Evolutionary conservation across 2,113 vertebrate species (phyloP).

Genomic region (Tringa solitaria): DNA sequence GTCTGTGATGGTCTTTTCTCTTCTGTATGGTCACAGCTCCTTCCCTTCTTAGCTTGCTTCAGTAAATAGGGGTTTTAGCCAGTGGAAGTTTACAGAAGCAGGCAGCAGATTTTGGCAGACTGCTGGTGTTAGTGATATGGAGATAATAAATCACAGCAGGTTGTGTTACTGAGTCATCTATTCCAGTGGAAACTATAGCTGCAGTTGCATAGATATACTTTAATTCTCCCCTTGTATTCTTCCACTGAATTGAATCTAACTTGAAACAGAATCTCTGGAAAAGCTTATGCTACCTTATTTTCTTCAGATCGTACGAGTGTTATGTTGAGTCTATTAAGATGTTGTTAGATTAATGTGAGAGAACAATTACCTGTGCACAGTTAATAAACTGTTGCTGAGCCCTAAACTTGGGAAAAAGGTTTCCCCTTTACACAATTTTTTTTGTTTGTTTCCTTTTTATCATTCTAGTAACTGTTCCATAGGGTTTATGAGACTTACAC

Average conservation of each 20-base stretch:
- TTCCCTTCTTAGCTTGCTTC: not conserved
- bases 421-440: not conserved
- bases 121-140: not conserved
- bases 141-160: conserved; percentile 38
- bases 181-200: conserved; percentile 51
- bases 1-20: not conserved
- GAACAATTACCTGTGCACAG: not conserved
- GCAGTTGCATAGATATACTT: not conserved
- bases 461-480: not conserved
- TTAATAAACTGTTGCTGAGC: not conserved
- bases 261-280: not conserved
- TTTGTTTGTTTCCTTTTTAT: not conserved
- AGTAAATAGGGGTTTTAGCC: not conserved
- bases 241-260: not conserved
- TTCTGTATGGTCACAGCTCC: not conserved
- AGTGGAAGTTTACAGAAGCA: conserved; percentile 30
- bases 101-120: conserved; percentile 4
- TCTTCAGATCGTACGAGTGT: not conserved
- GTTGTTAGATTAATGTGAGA: not conserved
- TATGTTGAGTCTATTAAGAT: not conserved
- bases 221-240: not conserved
- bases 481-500: not conserved
- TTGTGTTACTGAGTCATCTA: conserved; percentile 25
- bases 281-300: not conserved
- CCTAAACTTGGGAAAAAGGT: not conserved